Percentiles rank a stretch among this genome's conserved stretches.
Evolutionary conservation across 1,140 invertebrate species (phyloP).

Genomic region (Cyphomyrmex costatus): DNA sequence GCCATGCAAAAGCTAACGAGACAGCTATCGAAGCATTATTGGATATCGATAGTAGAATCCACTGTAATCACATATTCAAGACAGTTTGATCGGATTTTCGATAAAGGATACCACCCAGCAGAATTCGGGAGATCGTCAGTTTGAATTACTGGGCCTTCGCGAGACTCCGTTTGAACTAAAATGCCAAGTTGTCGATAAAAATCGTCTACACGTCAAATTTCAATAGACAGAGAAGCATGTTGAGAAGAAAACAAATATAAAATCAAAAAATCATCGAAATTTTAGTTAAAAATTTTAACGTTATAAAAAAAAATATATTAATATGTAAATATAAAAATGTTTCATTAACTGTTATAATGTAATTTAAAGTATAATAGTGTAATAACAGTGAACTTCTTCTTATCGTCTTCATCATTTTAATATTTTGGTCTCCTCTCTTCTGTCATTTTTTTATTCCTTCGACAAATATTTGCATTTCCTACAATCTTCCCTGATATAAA

Average conservation of each 20-base stretch:
- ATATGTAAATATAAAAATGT: not conserved
- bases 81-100: slow-evolving; percentile 48
- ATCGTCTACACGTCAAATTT: slow-evolving; percentile 28
- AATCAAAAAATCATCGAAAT: not conserved
- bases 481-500: not conserved
- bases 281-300: not conserved
- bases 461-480: not conserved
- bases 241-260: too few species aligned
- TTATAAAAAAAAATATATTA: not conserved
- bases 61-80: slow-evolving; percentile 53
- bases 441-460: not conserved
- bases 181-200: slow-evolving; percentile 39
- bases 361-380: too few species aligned
- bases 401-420: not conserved
- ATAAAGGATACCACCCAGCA: slow-evolving; percentile 2
- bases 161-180: not conserved
- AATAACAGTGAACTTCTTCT: not conserved
- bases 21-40: slow-evolving; percentile 47
- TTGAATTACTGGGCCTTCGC: slow-evolving; percentile 21
- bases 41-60: slow-evolving; percentile 36
- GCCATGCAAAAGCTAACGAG: slow-evolving; percentile 30
- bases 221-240: not conserved
- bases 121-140: slow-evolving; percentile 36
- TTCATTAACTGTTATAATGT: not conserved
- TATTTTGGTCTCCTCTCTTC: not conserved